Evolutionary conservation across 2,113 vertebrate species (phyloP).

Genomic region (Phrynocephalus versicolor): DNA sequence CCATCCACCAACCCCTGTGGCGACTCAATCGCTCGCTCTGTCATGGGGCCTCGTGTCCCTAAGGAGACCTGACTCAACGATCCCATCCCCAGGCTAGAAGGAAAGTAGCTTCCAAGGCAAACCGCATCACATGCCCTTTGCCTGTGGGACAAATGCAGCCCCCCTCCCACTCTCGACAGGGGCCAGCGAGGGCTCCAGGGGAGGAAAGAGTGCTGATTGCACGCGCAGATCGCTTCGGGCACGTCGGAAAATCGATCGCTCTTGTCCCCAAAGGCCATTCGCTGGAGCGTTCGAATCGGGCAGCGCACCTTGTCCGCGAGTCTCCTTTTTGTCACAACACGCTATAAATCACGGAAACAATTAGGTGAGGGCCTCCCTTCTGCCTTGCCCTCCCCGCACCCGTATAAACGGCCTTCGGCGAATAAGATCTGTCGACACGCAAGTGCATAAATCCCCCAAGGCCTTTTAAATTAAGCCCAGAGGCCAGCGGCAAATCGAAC

Average conservation of each 20-base stretch:
- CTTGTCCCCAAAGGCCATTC: conserved; percentile 51
- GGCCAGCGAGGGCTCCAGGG: neutral
- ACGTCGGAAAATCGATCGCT: conserved; percentile 53
- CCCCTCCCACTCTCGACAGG: neutral
- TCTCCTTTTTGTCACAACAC: conserved; percentile 41
- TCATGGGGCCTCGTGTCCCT: no score
- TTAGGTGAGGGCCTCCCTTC: conserved; percentile 66
- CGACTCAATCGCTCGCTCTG: neutral
- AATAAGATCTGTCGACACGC: conserved; percentile 67
- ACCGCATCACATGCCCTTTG: neutral
- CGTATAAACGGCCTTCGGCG: conserved; percentile 77
- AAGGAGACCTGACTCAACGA: neutral
- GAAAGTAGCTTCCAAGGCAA: neutral
- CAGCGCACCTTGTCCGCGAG: conserved; percentile 46
- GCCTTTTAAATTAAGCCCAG: conserved; percentile 32
- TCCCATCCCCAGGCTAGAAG: neutral
- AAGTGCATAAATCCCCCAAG: conserved; percentile 68
- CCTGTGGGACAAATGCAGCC: neutral
- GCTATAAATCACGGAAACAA: conserved; percentile 80
- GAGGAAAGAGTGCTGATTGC: conserved; percentile 17
- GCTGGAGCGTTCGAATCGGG: conserved; percentile 52
- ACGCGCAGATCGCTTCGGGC: conserved; percentile 4
- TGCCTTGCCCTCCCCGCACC: conserved; percentile 37
- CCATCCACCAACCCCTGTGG: neutral
- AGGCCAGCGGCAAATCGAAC: conserved; percentile 5